These are phyloP conservation scores for Muscicapa comitata DNA, from an alignment of 2,797 vertebrate genomes.

Conservation along the genomic window DNA sequence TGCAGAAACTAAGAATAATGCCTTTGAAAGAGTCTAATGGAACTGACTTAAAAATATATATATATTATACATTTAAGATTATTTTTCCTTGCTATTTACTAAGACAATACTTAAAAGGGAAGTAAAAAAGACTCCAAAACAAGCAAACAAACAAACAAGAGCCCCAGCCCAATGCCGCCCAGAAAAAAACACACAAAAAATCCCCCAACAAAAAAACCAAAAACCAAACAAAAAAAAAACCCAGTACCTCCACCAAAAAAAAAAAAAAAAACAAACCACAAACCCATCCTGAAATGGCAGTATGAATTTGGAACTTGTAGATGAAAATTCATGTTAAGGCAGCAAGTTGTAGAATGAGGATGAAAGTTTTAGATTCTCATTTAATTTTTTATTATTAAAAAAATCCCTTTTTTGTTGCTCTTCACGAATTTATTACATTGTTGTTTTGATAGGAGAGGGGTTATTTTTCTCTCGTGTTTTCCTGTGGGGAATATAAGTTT, in stretches of 20 bases:
- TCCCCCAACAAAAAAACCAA: too few relatives aligned
- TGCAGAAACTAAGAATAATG: not conserved
- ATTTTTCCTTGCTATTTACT: not conserved
- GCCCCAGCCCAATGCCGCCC: too few relatives aligned
- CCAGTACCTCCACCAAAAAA: not conserved
- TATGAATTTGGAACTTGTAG: not conserved
- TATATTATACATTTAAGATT: not conserved
- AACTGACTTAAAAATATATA: not conserved
- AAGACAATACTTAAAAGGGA: not conserved
- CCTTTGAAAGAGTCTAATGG: not conserved
- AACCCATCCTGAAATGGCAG: not conserved
- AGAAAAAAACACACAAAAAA: not conserved
- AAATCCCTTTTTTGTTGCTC: not conserved
- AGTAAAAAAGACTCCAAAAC: not conserved
- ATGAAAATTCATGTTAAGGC: not conserved
- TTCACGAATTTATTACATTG: not conserved
- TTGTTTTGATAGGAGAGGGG: not conserved
- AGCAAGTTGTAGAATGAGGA: not conserved
- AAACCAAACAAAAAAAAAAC: not conserved
- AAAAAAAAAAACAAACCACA: not conserved
- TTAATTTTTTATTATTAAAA: not conserved
- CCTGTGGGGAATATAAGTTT: not conserved
- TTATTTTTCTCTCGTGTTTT: not conserved
- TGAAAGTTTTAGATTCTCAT: not conserved
- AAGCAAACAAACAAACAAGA: not conserved